Evolutionary conservation across 2,888 invertebrate genomes (phyloP), one percentile per base, ranked within the genome.

Genomic region (Ischnus inquisitorius): DNA sequence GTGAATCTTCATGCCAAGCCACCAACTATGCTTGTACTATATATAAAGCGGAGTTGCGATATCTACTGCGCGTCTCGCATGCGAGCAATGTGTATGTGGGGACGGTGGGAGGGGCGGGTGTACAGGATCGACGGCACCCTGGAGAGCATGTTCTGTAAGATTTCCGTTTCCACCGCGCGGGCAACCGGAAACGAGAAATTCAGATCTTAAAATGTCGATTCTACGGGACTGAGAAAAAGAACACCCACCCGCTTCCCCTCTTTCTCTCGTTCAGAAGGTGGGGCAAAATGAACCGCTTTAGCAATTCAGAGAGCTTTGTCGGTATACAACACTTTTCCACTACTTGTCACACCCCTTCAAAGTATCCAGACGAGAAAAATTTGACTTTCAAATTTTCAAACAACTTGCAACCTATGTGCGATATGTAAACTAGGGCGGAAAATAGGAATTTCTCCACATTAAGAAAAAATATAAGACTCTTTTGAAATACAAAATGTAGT

Each of bases 191-290:
- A n/a, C 72, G 25, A 60, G 72, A 72, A 54, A 57, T 60, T 57
- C 57, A 16, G 14, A 57, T 71, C 57, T 72, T 41, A 41, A 60
- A 72, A 60, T 10, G 22, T 72, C 60, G 57, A 72, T 41, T 72
- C 25, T 60, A 72, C 60, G 57, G 5, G 60, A 72, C 72, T 25
- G 43, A 39, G 22, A n/a, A n/a, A 12, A 60, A 60, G 14, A 25
- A n/a, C n/a, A n/a, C n/a, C 22, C 25, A 8, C 22, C 16, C 25
- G 57, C 14, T 8, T 10, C 8, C 19, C 0, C 10, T 34, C 34
- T 34, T 34, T 34, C 34, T 34, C 34, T 34, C 34, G 46, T 25
- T n/a, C n/a, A n/a, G n/a, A n/a, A n/a, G n/a, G n/a, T n/a, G n/a
- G n/a, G n/a, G n/a, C n/a, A n/a, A n/a, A n/a, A n/a, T n/a, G n/a